Conservation (phyloP, 2,888 invertebrate species). For the Acrobasis repandana region DNA sequence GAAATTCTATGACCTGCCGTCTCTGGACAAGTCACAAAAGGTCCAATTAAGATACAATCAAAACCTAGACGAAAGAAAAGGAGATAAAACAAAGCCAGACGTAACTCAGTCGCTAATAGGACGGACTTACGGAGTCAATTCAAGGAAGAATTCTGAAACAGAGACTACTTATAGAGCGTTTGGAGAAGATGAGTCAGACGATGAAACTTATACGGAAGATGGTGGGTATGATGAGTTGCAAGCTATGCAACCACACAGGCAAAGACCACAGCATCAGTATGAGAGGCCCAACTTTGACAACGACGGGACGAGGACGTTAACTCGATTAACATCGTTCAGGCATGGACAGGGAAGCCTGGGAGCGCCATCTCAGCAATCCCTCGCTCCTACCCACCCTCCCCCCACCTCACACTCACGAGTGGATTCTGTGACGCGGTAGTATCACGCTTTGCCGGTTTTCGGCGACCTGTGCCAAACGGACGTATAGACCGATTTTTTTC, state of each 20-base stretch:
- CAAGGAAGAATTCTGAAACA: slow-evolving; percentile 72
- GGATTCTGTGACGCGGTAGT: slow-evolving; percentile 79
- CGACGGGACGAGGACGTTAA: slow-evolving; percentile 64
- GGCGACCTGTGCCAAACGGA: slow-evolving; percentile 82
- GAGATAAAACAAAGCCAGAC: slow-evolving; percentile 63
- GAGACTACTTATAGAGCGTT: slow-evolving; percentile 75
- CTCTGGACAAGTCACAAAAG: slow-evolving; percentile 74
- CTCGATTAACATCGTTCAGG: slow-evolving; percentile 71
- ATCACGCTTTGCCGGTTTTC: slow-evolving; percentile 79
- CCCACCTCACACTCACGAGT: slow-evolving; percentile 70
- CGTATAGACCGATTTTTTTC: slow-evolving; percentile 62
- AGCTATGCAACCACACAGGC: slow-evolving; percentile 68
- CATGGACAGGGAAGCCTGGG: slow-evolving; percentile 59
- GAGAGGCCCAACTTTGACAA: slow-evolving; percentile 77
- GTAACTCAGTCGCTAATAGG: slow-evolving; percentile 73
- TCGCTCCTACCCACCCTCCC: slow-evolving; percentile 64
- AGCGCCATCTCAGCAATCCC: slow-evolving; percentile 51
- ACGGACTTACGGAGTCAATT: slow-evolving; percentile 69
- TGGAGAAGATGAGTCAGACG: slow-evolving; percentile 72
- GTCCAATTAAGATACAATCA: slow-evolving; percentile 74
- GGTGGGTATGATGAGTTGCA: slow-evolving; percentile 74
- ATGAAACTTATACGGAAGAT: slow-evolving; percentile 70
- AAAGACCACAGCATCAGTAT: slow-evolving; percentile 71
- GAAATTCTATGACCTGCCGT: slow-evolving; percentile 75
- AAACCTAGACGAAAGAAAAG: slow-evolving; percentile 67